These are phyloP conservation scores for Meloidogyne floridensis DNA, from an alignment of 1,140 invertebrate genomes.

Conservation along the genomic window DNA sequence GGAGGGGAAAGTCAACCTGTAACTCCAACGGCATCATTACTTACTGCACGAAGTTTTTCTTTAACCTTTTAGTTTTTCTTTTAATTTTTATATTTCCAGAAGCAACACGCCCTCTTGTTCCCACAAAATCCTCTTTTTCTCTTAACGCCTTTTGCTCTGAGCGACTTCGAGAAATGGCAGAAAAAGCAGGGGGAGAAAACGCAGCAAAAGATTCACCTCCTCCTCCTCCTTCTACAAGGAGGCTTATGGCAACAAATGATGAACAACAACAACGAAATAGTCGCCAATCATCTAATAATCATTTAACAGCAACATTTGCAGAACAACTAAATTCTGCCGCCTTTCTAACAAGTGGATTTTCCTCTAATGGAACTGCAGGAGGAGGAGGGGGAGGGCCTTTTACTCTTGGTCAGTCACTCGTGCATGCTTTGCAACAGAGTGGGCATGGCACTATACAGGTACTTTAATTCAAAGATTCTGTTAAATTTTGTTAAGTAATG, in stretches of 20 bases:
- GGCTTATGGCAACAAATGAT: neutral
- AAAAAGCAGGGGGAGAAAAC: conserved; percentile 39
- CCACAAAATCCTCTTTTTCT: conserved; percentile 50
- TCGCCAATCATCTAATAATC: neutral
- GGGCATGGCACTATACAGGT: conserved; percentile 14
- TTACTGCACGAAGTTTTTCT: conserved; percentile 19
- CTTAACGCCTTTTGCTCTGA: conserved; percentile 65
- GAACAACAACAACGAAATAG: neutral
- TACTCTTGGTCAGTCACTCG: neutral
- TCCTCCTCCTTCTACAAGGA: neutral
- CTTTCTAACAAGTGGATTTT: neutral
- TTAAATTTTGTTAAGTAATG: too few relatives aligned
- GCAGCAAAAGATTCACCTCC: neutral
- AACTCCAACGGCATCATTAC: neutral
- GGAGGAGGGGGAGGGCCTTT: neutral
- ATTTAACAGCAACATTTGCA: conserved; percentile 6
- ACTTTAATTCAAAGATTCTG: neutral
- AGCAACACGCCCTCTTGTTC: conserved; percentile 19
- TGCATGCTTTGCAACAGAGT: neutral
- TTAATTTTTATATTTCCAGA: neutral
- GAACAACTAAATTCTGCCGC: conserved; percentile 1
- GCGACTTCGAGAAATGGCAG: conserved; percentile 62
- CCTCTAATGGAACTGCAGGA: neutral
- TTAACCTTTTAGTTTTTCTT: neutral
- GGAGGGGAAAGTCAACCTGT: neutral